Evolutionary conservation across 2,888 invertebrate genomes (phyloP), one percentile per base, ranked within the genome.

Genomic region (Eupithecia inturbata): DNA sequence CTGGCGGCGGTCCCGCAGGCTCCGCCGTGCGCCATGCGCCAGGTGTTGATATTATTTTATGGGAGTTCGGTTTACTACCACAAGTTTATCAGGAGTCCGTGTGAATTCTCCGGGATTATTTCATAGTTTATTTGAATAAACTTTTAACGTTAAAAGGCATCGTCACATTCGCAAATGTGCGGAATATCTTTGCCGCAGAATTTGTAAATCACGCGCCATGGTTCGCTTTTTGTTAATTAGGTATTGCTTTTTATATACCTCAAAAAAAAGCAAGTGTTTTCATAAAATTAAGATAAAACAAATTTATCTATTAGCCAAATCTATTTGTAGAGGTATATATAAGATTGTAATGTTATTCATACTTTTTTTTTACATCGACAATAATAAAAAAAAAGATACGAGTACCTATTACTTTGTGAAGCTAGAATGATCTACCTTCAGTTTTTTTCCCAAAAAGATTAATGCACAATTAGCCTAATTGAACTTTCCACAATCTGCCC

Each of bases 1-100:
- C 41, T 5, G 41, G 0, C 16, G 16, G 12, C 45, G 45, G 60
- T 28, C 60, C 7, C 31, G 60, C 16, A 0, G 60, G 60, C 60
- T 62, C 68, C 31, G 67, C 66, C 70, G 7, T 5, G 16, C 41
- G 41, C 39, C 39, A 49, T 71, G n/a, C 19, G 71, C 70, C 76
- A 87, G 86, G 84, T 87, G 86, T 73, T 80, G 79, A 85, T 84
- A 82, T 83, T 82, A 82, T 83, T 87, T 85, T 86, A 87, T 82
- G 79, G 78, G 73, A 81, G 80, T 84, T 79, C 74, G 79, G 77
- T 82, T 80, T 79, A 81, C 80, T 77, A 72, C 76, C 76, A 76
- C 70, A 81, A 82, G 78, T 83, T 82, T 45, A 45, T 45, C 45
- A 19, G 69, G 77, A 78, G 80, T 80, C 80, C 80, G 81, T 79